These are phyloP conservation scores for Orycteropus afer DNA, from an alignment of 2,113 vertebrate genomes.

Conservation along the genomic window DNA sequence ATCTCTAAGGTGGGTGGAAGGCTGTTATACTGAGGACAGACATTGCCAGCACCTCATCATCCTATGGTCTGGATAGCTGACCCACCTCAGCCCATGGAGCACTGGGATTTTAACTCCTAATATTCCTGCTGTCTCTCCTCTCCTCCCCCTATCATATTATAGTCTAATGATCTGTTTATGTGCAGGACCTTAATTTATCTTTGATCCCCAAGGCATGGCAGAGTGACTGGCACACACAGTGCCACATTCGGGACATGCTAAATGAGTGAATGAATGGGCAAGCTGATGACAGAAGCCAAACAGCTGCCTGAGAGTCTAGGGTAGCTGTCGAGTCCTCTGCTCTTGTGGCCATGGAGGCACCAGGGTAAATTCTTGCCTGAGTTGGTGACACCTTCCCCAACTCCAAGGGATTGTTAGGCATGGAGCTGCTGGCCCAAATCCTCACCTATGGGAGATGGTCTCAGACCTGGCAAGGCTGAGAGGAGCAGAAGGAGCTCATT, in stretches of 20 bases:
- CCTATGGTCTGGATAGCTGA: neutral
- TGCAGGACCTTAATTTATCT: neutral
- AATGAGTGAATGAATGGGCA: neutral
- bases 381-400: neutral
- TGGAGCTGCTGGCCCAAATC: neutral
- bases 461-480: neutral
- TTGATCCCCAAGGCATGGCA: neutral
- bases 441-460: neutral
- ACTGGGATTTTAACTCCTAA: neutral
- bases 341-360: neutral
- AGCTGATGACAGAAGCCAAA: neutral
- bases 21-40: neutral
- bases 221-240: neutral
- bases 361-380: neutral
- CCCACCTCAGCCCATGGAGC: neutral
- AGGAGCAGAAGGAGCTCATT: neutral
- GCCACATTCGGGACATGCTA: neutral
- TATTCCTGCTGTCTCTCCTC: neutral
- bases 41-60: neutral
- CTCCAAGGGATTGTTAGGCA: fast-evolving
- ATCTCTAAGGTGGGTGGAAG: neutral
- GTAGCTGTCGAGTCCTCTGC: fast-evolving
- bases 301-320: neutral
- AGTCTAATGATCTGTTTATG: neutral
- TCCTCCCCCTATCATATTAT: too few relatives aligned